These are phyloP conservation scores for Gnathonemus longibarbis DNA, from an alignment of 2,113 vertebrate species.

Conservation along the genomic window DNA sequence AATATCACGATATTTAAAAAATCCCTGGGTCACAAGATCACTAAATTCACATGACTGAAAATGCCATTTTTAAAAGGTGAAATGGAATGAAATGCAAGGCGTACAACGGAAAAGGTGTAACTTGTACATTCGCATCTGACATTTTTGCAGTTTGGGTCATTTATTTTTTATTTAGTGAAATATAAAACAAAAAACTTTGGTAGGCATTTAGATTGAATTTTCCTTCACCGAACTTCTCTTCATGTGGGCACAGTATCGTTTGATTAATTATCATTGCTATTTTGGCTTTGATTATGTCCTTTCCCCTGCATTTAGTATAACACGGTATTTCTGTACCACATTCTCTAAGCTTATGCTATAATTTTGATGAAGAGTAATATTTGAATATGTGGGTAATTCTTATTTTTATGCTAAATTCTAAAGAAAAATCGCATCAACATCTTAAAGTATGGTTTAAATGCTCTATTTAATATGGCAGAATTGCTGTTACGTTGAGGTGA, in stretches of 20 bases:
- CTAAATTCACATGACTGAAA: not conserved
- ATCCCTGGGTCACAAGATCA: not conserved
- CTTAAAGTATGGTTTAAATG: not conserved
- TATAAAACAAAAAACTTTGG: not conserved
- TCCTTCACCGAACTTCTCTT: not conserved
- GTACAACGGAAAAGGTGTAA: not conserved
- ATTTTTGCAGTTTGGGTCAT: not conserved
- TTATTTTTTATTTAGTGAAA: not conserved
- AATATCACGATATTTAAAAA: not conserved
- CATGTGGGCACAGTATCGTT: not conserved
- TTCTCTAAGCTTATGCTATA: not conserved
- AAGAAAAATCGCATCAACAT: not conserved
- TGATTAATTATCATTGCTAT: not conserved
- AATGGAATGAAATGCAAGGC: not conserved
- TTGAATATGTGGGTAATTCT: not conserved
- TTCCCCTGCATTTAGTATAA: not conserved
- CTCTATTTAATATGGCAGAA: not conserved
- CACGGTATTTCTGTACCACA: not conserved
- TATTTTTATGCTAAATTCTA: not conserved
- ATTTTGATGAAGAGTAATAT: not conserved
- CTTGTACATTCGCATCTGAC: not conserved
- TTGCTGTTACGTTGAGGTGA: not conserved
- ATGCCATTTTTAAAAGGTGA: not conserved
- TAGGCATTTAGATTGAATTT: not conserved
- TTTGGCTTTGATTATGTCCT: not conserved